Base-by-base conservation (phyloP, 2,113 vertebrate species). In the Cichladusa arquata region DNA sequence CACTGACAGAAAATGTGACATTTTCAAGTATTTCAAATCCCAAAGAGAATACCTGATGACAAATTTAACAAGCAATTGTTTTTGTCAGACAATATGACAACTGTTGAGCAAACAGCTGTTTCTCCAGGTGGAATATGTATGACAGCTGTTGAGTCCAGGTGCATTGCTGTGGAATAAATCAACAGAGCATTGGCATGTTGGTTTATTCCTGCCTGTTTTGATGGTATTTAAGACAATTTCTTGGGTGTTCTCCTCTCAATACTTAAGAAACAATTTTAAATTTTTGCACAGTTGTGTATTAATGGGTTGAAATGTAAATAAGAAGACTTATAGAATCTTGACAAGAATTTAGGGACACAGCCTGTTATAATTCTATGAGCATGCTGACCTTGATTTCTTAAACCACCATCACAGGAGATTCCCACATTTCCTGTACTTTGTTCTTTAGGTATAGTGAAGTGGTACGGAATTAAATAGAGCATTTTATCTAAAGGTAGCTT, bases 1-100 rank as follows among this genome's bases (percentile, higher is more conserved):
- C 47, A 47, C 23, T 23, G 47, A 47, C 47, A 47, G 47, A 88
- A 92, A 91, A 64, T n/a, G 70, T 69, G 76, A 67, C 36, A 34
- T 88, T 72, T 93, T 45, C 57, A 88, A 92, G 38, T 72, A 61
- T 70, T 90, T 74, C 86, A 60, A 91, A 56, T 70, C 28, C 71
- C 61, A 33, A 7, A 69, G 77, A 69, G 69, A 78, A 60, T 69
- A 34, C 31, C 62, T 47, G 61, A 64, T 83, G 82, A 88, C 62
- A 90, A 92, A 95, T 80, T 74, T 83, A 84, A 70, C 48, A 81
- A 53, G 54, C 64, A 76, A 70, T 92, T 92, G 48, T 88, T 96
- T 89, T 36, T 94, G 88, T 95, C 83, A 86, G 83, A 81, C 62
- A 73, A 40, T 81, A 65, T 77, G 80, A 89, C 64, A 92, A 18